Evolutionary conservation across 2,797 vertebrate genomes (phyloP).

Genomic region (Halcyon smyrnensis): DNA sequence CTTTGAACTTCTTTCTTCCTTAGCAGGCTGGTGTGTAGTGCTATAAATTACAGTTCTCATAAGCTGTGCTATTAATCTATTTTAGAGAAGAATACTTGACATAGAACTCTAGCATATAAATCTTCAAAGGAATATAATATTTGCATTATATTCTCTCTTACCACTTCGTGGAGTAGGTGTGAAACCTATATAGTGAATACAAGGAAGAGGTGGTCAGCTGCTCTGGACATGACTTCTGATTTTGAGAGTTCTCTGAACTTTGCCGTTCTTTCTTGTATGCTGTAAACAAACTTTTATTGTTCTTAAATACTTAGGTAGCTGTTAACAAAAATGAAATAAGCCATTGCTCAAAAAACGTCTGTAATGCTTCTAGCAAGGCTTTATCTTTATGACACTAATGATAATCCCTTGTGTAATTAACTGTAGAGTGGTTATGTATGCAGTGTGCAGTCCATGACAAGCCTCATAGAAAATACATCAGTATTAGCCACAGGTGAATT

Average conservation of each 20-base stretch:
- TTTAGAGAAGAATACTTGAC: background rate
- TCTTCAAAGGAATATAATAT: background rate
- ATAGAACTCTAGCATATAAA: background rate
- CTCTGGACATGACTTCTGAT: background rate
- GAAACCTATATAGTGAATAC: background rate
- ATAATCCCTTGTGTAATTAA: slow-evolving; percentile 90
- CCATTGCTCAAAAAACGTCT: slow-evolving; percentile 76
- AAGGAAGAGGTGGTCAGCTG: background rate
- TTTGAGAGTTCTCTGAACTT: slow-evolving; percentile 35
- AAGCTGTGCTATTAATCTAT: slow-evolving; percentile 15
- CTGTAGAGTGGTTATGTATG: slow-evolving; percentile 84
- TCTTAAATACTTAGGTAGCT: slow-evolving; percentile 74
- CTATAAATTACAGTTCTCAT: slow-evolving; percentile 6
- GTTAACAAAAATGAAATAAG: slow-evolving; percentile 80
- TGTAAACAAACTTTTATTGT: slow-evolving; percentile 73
- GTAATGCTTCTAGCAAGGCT: slow-evolving; percentile 79
- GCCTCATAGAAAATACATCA: slow-evolving; percentile 89
- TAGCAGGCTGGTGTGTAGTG: background rate
- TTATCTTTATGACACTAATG: slow-evolving; percentile 85
- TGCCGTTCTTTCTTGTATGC: background rate
- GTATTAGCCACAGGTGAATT: slow-evolving; percentile 91
- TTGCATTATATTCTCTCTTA: slow-evolving; percentile 12
- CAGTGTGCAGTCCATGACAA: slow-evolving; percentile 84
- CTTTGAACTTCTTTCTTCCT: slow-evolving; percentile 19
- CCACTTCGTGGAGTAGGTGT: background rate